Conservation (phyloP, 2,113 vertebrate species). For the pig (Sus scrofa) region DNA sequence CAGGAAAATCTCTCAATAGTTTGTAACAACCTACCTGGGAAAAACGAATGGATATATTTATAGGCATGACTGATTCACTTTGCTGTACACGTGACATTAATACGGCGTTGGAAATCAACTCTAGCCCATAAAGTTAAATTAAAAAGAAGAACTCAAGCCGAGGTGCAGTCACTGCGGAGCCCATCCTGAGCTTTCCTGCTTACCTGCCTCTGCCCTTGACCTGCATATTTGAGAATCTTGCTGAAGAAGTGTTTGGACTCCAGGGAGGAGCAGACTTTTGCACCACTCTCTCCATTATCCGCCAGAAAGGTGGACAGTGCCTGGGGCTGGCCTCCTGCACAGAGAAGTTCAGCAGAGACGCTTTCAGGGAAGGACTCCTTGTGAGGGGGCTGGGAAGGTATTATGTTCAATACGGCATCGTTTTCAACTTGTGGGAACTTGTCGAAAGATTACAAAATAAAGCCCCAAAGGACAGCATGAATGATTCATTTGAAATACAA, state of each 20-base stretch:
- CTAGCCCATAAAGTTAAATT: too few relatives aligned
- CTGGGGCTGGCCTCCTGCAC: not conserved
- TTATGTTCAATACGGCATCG: not conserved
- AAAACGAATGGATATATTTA: too few relatives aligned
- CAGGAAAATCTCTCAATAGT: too few relatives aligned
- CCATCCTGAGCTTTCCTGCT: rapidly evolving
- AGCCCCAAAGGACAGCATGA: slow-evolving; percentile 85
- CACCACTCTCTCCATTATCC: not conserved
- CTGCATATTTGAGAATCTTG: rapidly evolving
- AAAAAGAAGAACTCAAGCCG: not conserved
- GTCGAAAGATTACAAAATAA: slow-evolving; percentile 87
- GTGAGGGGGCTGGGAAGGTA: not conserved
- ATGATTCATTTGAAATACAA: slow-evolving; percentile 88
- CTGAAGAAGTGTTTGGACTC: not conserved
- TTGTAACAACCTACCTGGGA: too few relatives aligned
- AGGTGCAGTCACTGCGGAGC: rapidly evolving
- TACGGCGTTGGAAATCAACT: too few relatives aligned
- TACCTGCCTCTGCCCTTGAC: not conserved
- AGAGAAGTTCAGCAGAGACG: not conserved
- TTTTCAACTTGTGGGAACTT: slow-evolving; percentile 83
- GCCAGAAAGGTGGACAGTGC: not conserved
- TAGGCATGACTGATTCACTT: too few relatives aligned
- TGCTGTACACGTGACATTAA: too few relatives aligned
- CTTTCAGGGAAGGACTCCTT: not conserved
- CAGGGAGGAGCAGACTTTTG: not conserved